Percentiles rank a stretch among this genome's conserved stretches.
Conservation (phyloP, 2,888 invertebrate genomes). For the Spilosoma lubricipeda region DNA sequence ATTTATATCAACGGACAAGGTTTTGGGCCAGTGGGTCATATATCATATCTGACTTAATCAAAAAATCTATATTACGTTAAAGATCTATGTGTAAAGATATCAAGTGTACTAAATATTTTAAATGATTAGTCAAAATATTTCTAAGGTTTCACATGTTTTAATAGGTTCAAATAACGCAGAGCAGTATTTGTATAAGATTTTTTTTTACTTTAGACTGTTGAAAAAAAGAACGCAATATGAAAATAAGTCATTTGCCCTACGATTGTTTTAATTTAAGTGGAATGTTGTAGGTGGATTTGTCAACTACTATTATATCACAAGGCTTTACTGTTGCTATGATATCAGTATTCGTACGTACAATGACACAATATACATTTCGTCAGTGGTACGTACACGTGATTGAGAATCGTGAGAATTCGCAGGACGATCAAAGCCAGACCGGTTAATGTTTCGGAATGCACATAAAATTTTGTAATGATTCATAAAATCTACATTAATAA, state of each 20-base stretch:
- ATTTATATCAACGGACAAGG: conserved; percentile 72
- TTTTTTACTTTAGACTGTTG: not conserved
- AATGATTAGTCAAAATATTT: not conserved
- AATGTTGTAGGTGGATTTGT: not conserved
- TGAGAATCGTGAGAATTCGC: not conserved
- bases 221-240: not conserved
- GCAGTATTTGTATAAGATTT: not conserved
- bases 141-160: not conserved
- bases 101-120: not conserved
- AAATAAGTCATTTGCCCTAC: not conserved
- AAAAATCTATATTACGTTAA: conserved; percentile 32
- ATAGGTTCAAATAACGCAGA: not conserved
- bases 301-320: not conserved
- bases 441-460: not conserved
- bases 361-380: too few species aligned
- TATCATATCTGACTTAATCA: conserved; percentile 52
- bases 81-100: conserved; percentile 16
- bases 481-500: not conserved
- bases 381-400: not conserved
- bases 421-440: not conserved
- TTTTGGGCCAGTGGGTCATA: conserved; percentile 61
- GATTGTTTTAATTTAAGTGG: not conserved
- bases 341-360: not conserved
- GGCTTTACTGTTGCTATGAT: not conserved
- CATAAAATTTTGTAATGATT: not conserved